Conservation (phyloP, 1,140 invertebrate genomes). For the Heliconius hermathena region DNA sequence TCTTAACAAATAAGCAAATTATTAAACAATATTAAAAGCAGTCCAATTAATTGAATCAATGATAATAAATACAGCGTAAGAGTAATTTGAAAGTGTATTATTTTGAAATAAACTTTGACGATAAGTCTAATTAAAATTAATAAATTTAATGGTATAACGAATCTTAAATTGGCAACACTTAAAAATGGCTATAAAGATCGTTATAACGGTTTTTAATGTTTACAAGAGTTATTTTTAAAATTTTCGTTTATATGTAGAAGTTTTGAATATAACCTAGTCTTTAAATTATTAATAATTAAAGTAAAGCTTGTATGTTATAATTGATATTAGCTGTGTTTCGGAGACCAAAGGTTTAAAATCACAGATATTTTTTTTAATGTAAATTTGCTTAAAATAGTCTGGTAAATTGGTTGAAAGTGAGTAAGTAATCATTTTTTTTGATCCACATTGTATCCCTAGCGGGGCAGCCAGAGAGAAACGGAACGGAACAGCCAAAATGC, state of each 20-base stretch:
- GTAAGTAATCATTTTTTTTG: too few species aligned
- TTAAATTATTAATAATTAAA: not conserved
- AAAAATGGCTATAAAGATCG: slow-evolving; percentile 14
- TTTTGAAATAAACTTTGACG: slow-evolving; percentile 9
- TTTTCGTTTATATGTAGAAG: not conserved
- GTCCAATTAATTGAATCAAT: slow-evolving; percentile 10
- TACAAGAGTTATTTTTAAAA: not conserved
- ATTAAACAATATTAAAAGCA: slow-evolving; percentile 1
- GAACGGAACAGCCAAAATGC: too few species aligned
- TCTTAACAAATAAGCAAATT: not conserved
- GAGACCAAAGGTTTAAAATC: too few species aligned
- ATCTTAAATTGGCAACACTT: slow-evolving; percentile 37
- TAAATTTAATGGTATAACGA: slow-evolving; percentile 33
- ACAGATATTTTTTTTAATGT: too few species aligned
- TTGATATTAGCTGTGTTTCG: too few species aligned
- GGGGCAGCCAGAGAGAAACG: too few species aligned
- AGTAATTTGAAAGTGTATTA: slow-evolving; percentile 8
- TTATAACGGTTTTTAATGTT: slow-evolving; percentile 19
- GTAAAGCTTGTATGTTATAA: not conserved
- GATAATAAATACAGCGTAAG: not conserved
- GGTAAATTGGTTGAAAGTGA: too few species aligned
- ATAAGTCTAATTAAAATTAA: slow-evolving; percentile 32
- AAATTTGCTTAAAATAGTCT: too few species aligned
- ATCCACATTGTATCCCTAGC: too few species aligned
- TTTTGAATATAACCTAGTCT: not conserved